These are phyloP conservation scores for Ectemnius lituratus DNA, from an alignment of 2,888 invertebrate genomes.

Conservation along the genomic window DNA sequence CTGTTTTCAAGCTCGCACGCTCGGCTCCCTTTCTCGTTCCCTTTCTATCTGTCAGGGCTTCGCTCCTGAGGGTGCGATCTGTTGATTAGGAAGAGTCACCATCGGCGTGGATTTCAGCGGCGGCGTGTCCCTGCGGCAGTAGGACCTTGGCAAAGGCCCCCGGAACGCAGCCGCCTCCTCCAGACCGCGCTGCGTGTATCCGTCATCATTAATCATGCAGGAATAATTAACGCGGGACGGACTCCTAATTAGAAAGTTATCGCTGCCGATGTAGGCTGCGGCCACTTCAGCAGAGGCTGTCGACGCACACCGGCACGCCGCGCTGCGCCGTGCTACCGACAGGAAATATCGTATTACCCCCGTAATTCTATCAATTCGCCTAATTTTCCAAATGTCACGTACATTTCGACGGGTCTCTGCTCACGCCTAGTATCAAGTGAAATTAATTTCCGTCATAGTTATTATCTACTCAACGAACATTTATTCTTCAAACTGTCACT, in stretches of 20 bases:
- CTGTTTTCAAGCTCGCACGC: slow-evolving; percentile 19
- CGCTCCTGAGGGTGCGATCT: slow-evolving; percentile 58
- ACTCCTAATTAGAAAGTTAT: slow-evolving; percentile 73
- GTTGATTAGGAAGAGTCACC: slow-evolving; percentile 62
- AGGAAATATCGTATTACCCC: neutral
- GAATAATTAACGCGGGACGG: slow-evolving; percentile 72
- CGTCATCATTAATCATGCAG: slow-evolving; percentile 70
- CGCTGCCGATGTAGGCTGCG: slow-evolving; percentile 62
- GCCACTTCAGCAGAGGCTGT: slow-evolving; percentile 35
- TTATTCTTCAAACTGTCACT: too few relatives aligned
- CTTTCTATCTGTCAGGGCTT: slow-evolving; percentile 64
- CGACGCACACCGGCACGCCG: slow-evolving; percentile 11
- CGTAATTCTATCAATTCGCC: too few relatives aligned
- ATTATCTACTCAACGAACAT: too few relatives aligned
- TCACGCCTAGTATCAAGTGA: neutral
- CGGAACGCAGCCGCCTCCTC: slow-evolving; percentile 37
- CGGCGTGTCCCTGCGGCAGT: slow-evolving; percentile 44
- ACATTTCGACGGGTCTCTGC: slow-evolving; percentile 15
- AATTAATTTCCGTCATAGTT: too few relatives aligned
- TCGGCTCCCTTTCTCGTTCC: slow-evolving; percentile 37
- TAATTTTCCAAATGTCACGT: neutral
- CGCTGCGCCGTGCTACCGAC: neutral
- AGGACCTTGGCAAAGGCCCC: slow-evolving; percentile 13
- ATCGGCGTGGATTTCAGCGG: slow-evolving; percentile 38
- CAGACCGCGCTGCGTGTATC: slow-evolving; percentile 50